A percentile compares a stretch with the other conserved stretches of the same genome.
These are phyloP conservation scores for Morone saxatilis DNA, from an alignment of 2,113 vertebrate genomes.

Conservation along the genomic window DNA sequence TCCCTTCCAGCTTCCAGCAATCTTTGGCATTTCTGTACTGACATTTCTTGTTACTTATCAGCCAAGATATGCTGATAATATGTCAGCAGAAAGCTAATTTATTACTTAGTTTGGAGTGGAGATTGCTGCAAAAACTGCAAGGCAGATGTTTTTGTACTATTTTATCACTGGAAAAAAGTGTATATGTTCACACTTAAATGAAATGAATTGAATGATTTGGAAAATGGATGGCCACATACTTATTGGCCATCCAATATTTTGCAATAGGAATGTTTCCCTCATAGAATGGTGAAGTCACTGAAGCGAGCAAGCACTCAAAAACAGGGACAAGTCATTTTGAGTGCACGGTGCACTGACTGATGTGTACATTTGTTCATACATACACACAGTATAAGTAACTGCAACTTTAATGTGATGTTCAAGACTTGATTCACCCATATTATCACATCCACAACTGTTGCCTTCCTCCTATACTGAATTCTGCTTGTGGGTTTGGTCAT, in stretches of 20 bases:
- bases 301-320: not conserved
- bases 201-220: not conserved
- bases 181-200: not conserved
- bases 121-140: no score
- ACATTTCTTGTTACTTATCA: conserved; percentile 6
- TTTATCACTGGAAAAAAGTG: not conserved
- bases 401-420: not conserved
- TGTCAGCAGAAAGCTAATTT: not conserved
- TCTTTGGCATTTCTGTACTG: not conserved
- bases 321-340: not conserved
- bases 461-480: not conserved
- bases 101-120: not conserved
- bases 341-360: not conserved
- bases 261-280: not conserved
- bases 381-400: not conserved
- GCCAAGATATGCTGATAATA: not conserved
- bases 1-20: no score
- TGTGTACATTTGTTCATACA: not conserved
- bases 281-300: not conserved
- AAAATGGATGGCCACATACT: not conserved
- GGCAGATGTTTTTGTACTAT: not conserved
- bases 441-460: not conserved
- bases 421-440: not conserved
- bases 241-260: not conserved
- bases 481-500: not conserved